A percentile compares a stretch with the other conserved stretches of the same genome.
Conservation (phyloP, 1,140 invertebrate genomes). For the Phymorhynchus buccinoides region DNA sequence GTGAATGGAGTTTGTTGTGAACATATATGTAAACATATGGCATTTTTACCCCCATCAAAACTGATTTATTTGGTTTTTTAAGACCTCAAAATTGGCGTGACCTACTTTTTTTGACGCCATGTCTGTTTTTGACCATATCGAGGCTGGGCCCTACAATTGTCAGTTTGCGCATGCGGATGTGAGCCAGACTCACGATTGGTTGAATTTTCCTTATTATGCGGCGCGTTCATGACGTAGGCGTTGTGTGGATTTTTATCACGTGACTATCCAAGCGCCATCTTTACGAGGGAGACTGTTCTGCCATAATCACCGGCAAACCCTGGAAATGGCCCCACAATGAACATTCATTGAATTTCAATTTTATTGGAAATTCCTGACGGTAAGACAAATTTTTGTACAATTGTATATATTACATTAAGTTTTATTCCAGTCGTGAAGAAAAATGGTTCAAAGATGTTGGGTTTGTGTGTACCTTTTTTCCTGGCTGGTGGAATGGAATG, state of each 20-base stretch:
- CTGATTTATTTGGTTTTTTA: background rate
- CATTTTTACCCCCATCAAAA: background rate
- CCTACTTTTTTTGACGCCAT: slow-evolving; percentile 39
- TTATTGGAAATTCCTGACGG: background rate
- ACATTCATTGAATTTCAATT: background rate
- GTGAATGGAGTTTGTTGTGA: background rate
- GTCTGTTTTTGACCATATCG: slow-evolving; percentile 26
- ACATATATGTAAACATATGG: background rate
- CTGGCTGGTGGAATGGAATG: background rate
- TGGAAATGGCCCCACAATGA: slow-evolving; percentile 35
- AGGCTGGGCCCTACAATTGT: slow-evolving; percentile 4
- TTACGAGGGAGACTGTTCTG: slow-evolving; percentile 26
- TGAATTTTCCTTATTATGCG: slow-evolving; percentile 38
- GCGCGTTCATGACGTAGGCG: slow-evolving; percentile 39
- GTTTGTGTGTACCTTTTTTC: background rate
- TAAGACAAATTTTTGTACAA: background rate
- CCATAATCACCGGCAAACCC: slow-evolving; percentile 11
- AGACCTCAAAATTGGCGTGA: background rate
- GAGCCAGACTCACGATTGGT: slow-evolving; percentile 21
- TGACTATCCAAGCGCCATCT: slow-evolving; percentile 36
- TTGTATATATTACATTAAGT: background rate
- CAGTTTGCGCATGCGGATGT: slow-evolving; percentile 30
- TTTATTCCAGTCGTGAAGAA: background rate
- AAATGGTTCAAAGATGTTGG: background rate
- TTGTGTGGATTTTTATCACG: slow-evolving; percentile 38